These are phyloP conservation scores for Gadopsis bispinosus DNA, from an alignment of 2,797 vertebrate species.

Conservation along the genomic window DNA sequence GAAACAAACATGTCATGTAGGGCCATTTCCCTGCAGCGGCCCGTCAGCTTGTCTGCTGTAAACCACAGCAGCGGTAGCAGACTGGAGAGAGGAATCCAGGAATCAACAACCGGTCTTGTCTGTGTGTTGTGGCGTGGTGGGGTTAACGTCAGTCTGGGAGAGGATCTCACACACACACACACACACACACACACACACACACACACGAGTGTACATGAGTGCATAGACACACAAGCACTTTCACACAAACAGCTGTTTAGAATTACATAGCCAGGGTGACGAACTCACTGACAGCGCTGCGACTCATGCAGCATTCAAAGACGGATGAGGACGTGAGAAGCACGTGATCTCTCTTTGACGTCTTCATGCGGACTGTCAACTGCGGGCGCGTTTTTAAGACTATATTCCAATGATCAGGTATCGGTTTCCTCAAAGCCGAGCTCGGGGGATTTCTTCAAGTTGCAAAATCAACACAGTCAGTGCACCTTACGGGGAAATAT, in stretches of 20 bases:
- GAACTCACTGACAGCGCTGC: conserved; percentile 73
- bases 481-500: conserved; percentile 23
- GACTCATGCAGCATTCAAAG: conserved; percentile 73
- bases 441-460: not conserved
- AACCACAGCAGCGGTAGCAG: conserved; percentile 68
- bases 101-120: conserved; percentile 76
- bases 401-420: conserved; percentile 37
- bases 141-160: conserved; percentile 69
- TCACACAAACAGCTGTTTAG: conserved; percentile 76
- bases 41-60: conserved; percentile 65
- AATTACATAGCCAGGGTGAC: conserved; percentile 74
- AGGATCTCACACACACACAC: conserved; percentile 46
- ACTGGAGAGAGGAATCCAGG: conserved; percentile 75
- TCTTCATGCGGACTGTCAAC: conserved; percentile 9
- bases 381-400: not conserved
- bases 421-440: conserved; percentile 26
- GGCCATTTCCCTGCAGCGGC: conserved; percentile 67
- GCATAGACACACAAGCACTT: conserved; percentile 30
- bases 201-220: conserved; percentile 59
- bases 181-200: conserved; percentile 2
- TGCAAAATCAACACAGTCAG: conserved; percentile 50
- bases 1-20: conserved; percentile 76
- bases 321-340: conserved; percentile 63
- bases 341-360: conserved; percentile 43
- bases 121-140: conserved; percentile 70